phyloP scores from a whole-genome alignment of 2,888 invertebrate species.

The Boloria euphrosyne region DNA sequence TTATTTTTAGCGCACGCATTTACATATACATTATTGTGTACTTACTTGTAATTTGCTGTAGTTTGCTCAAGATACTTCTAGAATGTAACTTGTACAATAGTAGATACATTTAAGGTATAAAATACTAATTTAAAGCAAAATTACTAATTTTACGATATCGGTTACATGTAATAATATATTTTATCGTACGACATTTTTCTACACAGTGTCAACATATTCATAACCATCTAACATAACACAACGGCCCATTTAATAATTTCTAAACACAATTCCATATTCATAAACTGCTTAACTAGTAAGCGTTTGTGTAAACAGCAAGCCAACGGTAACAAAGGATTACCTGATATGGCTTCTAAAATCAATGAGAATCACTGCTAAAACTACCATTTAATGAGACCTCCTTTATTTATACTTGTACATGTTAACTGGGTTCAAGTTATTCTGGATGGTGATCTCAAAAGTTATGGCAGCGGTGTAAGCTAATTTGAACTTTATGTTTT shows the following conservation, averaged over 20 bases:
- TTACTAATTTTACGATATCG: too few relatives aligned
- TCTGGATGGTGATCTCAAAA: slow-evolving; percentile 44
- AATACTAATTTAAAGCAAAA: too few relatives aligned
- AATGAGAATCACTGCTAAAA: slow-evolving; percentile 61
- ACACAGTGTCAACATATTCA: not conserved
- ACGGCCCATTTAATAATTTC: slow-evolving; percentile 43
- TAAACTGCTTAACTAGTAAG: slow-evolving; percentile 77
- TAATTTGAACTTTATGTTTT: slow-evolving; percentile 47
- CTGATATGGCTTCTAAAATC: slow-evolving; percentile 74
- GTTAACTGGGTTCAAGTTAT: slow-evolving; percentile 39
- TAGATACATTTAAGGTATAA: too few relatives aligned
- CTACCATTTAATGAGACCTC: slow-evolving; percentile 41
- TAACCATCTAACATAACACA: slow-evolving; percentile 31
- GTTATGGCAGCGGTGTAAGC: slow-evolving; percentile 36
- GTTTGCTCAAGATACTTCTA: too few relatives aligned
- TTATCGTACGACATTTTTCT: not conserved
- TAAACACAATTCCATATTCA: slow-evolving; percentile 50
- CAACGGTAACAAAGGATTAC: slow-evolving; percentile 72
- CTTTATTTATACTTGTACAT: slow-evolving; percentile 34
- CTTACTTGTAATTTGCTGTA: too few relatives aligned
- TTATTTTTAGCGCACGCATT: not conserved
- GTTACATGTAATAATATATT: not conserved
- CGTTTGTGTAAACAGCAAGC: slow-evolving; percentile 77
- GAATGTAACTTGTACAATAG: too few relatives aligned
- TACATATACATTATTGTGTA: too few relatives aligned